These are phyloP conservation scores for Quadroppia sp. DNA, from an alignment of 2,888 invertebrate species.

Conservation along the genomic window DNA sequence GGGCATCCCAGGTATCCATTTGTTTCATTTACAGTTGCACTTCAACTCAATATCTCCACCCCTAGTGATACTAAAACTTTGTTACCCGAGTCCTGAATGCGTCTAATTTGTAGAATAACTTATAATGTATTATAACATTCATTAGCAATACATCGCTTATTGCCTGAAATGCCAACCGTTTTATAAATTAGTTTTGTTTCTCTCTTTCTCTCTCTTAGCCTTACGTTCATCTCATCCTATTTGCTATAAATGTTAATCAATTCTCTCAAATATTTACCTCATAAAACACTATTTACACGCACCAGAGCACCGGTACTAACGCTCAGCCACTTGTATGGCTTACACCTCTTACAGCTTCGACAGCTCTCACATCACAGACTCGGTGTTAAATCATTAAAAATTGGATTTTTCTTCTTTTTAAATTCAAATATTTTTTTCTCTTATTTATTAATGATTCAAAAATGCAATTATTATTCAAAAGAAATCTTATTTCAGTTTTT, in stretches of 20 bases:
- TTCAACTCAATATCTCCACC: slow-evolving; percentile 26
- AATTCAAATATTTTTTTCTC: neutral
- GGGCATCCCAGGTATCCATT: neutral
- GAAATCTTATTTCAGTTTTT: neutral
- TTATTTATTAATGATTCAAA: slow-evolving; percentile 4
- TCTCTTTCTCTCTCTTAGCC: neutral
- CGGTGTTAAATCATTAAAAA: slow-evolving; percentile 11
- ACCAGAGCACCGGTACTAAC: slow-evolving; percentile 18
- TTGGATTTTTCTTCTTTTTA: neutral
- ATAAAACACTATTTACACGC: slow-evolving; percentile 34
- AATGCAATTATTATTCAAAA: slow-evolving; percentile 31
- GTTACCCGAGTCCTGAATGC: slow-evolving; percentile 29
- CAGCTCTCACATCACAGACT: neutral
- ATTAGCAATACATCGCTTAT: slow-evolving; percentile 34
- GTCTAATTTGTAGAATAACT: slow-evolving; percentile 27
- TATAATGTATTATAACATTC: neutral
- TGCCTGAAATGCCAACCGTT: slow-evolving; percentile 36
- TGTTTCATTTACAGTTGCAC: slow-evolving; percentile 37
- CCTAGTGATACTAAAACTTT: slow-evolving; percentile 31
- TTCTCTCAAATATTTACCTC: slow-evolving; percentile 35
- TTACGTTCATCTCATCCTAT: neutral
- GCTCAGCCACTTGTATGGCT: neutral
- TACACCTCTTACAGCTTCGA: slow-evolving; percentile 12
- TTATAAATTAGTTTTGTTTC: slow-evolving; percentile 30
- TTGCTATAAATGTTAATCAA: slow-evolving; percentile 9